These are phyloP conservation scores for Anguilla marmorata DNA, from an alignment of 2,797 vertebrate species.

Conservation along the genomic window DNA sequence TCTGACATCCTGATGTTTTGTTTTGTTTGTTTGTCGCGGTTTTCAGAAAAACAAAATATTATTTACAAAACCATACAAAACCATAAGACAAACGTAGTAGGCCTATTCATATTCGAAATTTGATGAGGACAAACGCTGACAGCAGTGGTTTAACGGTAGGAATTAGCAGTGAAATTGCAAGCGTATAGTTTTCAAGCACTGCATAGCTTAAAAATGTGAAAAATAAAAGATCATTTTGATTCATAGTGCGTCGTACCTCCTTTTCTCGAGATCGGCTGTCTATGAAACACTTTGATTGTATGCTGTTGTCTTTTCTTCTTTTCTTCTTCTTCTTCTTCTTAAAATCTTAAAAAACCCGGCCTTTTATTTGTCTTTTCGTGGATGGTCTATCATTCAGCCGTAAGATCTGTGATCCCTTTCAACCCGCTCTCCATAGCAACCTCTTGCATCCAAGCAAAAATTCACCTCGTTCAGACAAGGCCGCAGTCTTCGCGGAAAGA, in stretches of 20 bases:
- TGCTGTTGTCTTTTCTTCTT: constrained; percentile 46
- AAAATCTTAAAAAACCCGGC: constrained; percentile 49
- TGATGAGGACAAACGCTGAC: not conserved
- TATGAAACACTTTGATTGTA: constrained; percentile 52
- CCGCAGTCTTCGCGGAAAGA: constrained; percentile 72
- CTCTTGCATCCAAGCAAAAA: constrained; percentile 76
- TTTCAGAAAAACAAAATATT: not conserved
- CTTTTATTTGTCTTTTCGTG: constrained; percentile 65
- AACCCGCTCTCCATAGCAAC: constrained; percentile 77
- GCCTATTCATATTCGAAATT: not conserved
- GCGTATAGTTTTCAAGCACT: constrained; percentile 5
- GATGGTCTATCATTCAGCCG: constrained; percentile 72
- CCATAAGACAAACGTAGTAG: not conserved
- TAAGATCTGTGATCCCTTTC: constrained; percentile 75
- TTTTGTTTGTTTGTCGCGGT: not conserved
- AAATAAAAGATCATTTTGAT: constrained; percentile 16
- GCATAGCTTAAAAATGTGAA: not conserved
- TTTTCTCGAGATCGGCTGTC: constrained; percentile 18
- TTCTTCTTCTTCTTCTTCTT: not conserved
- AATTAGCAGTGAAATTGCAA: not conserved
- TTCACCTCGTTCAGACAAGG: constrained; percentile 79
- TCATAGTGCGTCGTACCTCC: constrained; percentile 19
- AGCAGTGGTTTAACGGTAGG: not conserved
- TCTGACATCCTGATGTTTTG: not conserved
- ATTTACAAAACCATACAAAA: not conserved